Evolutionary conservation across 2,888 invertebrate genomes (phyloP).

Genomic region (Pseudococcus jackbeardsleyi): DNA sequence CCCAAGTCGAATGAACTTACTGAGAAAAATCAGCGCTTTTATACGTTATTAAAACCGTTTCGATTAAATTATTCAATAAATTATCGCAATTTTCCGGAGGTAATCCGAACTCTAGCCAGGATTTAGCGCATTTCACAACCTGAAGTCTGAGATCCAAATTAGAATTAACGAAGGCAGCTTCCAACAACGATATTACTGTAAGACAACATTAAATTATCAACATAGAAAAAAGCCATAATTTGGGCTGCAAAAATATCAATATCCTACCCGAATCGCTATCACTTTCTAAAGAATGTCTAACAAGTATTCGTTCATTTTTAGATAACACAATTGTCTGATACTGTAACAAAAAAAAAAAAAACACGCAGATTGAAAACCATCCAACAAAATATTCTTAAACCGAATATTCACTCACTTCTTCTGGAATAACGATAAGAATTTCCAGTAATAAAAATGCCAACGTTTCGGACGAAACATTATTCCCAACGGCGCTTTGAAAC

Average conservation of each 20-base stretch:
- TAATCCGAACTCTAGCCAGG: slow-evolving; percentile 77
- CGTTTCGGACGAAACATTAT: slow-evolving; percentile 72
- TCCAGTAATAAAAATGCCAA: slow-evolving; percentile 81
- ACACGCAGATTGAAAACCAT: not conserved
- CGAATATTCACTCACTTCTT: slow-evolving; percentile 78
- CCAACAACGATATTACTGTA: slow-evolving; percentile 70
- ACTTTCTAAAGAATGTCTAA: slow-evolving; percentile 70
- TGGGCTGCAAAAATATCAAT: not conserved
- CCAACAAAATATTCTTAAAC: not conserved
- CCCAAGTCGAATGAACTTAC: slow-evolving; percentile 66
- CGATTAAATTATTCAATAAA: slow-evolving; percentile 68
- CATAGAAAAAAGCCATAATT: not conserved
- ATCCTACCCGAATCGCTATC: slow-evolving; percentile 69
- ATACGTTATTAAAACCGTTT: slow-evolving; percentile 67
- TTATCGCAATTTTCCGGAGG: slow-evolving; percentile 68
- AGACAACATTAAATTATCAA: slow-evolving; percentile 31
- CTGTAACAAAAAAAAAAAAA: slow-evolving; percentile 68
- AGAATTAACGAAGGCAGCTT: slow-evolving; percentile 67
- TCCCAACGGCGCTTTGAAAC: slow-evolving; percentile 71
- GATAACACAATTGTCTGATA: slow-evolving; percentile 72
- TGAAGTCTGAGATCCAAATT: slow-evolving; percentile 69
- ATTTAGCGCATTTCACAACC: slow-evolving; percentile 74
- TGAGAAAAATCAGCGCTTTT: slow-evolving; percentile 66
- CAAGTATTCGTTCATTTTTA: slow-evolving; percentile 70
- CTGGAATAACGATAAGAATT: slow-evolving; percentile 87